Percentiles rank a stretch among this genome's conserved stretches.
Conservation (phyloP, 2,797 vertebrate species). For the Lepilemur septentrionalis region DNA sequence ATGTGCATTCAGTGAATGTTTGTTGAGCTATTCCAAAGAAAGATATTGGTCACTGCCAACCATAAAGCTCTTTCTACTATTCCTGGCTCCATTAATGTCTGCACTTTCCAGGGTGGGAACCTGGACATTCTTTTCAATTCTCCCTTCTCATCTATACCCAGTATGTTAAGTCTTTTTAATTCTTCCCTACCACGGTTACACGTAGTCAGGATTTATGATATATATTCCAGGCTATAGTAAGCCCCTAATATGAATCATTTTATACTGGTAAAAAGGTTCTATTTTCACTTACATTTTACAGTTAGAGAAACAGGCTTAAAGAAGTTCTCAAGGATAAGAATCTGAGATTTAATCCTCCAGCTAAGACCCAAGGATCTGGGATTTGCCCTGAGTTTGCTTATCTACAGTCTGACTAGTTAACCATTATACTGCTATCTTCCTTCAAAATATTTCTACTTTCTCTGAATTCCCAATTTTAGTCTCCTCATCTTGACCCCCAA, state of each 20-base stretch:
- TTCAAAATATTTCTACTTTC: conserved; percentile 12
- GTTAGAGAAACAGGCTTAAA: not conserved
- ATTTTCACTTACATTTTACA: too few relatives aligned
- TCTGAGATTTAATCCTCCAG: not conserved
- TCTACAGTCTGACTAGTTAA: not conserved
- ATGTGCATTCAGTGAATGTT: not conserved
- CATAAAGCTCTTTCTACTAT: not conserved
- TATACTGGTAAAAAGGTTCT: not conserved
- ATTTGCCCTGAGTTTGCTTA: not conserved
- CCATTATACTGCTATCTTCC: not conserved
- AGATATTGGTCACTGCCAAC: not conserved
- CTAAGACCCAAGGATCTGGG: not conserved
- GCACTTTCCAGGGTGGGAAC: not conserved
- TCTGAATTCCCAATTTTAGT: not conserved
- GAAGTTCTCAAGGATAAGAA: not conserved
- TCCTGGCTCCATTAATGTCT: not conserved
- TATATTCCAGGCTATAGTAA: not conserved
- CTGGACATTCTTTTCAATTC: not conserved
- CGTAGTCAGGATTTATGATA: not conserved
- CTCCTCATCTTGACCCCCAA: not conserved
- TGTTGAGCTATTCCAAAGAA: not conserved
- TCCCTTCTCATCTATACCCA: not conserved
- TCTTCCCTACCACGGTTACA: not conserved
- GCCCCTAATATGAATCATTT: not conserved
- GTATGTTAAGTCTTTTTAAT: not conserved